Conservation (phyloP, 1,140 invertebrate genomes). For the Cherax destructor region DNA sequence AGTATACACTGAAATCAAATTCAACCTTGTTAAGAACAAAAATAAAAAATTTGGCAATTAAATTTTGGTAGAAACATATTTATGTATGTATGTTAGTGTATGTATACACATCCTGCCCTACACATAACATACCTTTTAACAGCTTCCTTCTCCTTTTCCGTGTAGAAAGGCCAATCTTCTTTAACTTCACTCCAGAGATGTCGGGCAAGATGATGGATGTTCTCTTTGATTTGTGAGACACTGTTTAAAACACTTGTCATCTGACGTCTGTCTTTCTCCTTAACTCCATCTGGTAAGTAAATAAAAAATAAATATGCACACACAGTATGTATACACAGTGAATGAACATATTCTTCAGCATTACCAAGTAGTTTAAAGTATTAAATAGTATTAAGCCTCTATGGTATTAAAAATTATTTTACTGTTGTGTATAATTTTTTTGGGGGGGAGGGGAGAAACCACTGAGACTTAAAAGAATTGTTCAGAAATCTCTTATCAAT, state of each 20-base stretch:
- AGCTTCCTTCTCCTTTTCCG: slow-evolving; percentile 84
- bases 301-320: neutral
- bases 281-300: slow-evolving; percentile 86
- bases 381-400: neutral
- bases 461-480: too few species aligned
- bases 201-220: slow-evolving; percentile 89
- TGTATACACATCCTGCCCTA: too few species aligned
- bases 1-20: too few species aligned
- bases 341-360: neutral
- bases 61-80: too few species aligned
- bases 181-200: slow-evolving; percentile 94
- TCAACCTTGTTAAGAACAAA: too few species aligned
- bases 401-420: too few species aligned
- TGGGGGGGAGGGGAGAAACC: too few species aligned
- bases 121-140: slow-evolving; percentile 34
- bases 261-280: slow-evolving; percentile 86
- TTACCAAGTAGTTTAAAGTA: neutral
- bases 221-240: slow-evolving; percentile 88
- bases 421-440: too few species aligned
- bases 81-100: too few species aligned
- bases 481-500: too few species aligned
- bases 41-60: too few species aligned
- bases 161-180: slow-evolving; percentile 95
- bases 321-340: neutral
- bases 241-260: slow-evolving; percentile 86